These are phyloP conservation scores for Phrynosoma blainvillii DNA, from an alignment of 2,113 vertebrate genomes.

Conservation along the genomic window DNA sequence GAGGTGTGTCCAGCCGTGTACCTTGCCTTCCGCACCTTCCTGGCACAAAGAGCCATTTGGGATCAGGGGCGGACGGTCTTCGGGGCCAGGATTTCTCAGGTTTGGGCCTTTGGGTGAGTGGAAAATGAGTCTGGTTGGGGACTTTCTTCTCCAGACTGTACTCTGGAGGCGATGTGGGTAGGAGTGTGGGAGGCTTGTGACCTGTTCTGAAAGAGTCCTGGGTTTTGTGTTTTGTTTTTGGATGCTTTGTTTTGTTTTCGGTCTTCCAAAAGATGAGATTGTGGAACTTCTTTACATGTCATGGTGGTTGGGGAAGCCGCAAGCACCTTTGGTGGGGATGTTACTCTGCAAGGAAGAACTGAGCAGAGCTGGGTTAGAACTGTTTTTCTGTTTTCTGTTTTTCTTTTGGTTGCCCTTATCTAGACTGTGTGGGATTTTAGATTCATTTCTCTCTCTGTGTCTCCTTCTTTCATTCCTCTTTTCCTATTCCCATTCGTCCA, in stretches of 20 bases:
- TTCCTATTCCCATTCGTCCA: background rate
- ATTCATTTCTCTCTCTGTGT: background rate
- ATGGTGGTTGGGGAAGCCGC: background rate
- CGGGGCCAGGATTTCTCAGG: background rate
- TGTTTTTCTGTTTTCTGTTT: background rate
- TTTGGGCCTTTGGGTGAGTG: too few species aligned
- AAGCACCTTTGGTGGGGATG: too few species aligned
- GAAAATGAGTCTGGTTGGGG: background rate
- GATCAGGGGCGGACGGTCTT: background rate
- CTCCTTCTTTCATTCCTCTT: background rate
- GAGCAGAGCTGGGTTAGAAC: background rate
- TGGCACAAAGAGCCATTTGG: background rate
- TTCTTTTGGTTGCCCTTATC: background rate
- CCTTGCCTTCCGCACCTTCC: accelerated
- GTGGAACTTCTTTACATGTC: background rate
- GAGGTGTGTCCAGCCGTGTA: background rate
- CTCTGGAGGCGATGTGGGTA: background rate
- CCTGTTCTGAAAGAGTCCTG: too few species aligned
- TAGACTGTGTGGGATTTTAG: background rate
- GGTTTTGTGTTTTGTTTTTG: too few species aligned
- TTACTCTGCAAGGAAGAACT: background rate
- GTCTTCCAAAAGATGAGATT: background rate
- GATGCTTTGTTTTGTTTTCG: background rate
- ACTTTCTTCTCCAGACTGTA: too few species aligned
- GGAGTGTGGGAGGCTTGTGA: background rate